A percentile compares a stretch with the other conserved stretches of the same genome.
Evolutionary conservation across 2,888 invertebrate genomes (phyloP).

Genomic region (Chymomyza caudatula): DNA sequence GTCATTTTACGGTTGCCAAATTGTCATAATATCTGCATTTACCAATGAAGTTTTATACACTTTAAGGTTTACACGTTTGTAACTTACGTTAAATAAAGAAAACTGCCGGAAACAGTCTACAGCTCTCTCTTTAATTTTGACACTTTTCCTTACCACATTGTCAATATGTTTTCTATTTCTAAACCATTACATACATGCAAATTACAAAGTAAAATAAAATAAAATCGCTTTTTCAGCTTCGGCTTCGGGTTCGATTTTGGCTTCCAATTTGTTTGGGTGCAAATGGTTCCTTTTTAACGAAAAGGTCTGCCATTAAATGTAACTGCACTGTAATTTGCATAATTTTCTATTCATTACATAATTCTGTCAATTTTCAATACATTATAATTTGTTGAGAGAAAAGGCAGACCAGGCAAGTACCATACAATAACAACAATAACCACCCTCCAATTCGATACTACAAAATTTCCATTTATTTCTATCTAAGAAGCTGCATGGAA

Average conservation of each 20-base stretch:
- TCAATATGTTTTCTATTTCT: background rate
- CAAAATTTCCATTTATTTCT: conserved; percentile 19
- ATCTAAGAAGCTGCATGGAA: conserved; percentile 11
- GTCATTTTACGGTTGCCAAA: no score
- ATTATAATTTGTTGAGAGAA: conserved; percentile 71
- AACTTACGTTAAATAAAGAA: no score
- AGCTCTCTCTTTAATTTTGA: background rate
- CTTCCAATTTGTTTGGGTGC: background rate
- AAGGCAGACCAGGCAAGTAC: conserved; percentile 12
- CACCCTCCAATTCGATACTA: conserved; percentile 1
- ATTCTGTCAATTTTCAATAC: conserved; percentile 77
- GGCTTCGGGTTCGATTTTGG: conserved; percentile 19
- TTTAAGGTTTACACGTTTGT: no score
- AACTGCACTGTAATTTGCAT: conserved; percentile 76
- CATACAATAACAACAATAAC: conserved; percentile 1
- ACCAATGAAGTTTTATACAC: no score
- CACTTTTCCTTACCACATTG: background rate
- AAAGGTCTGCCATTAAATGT: conserved; percentile 74
- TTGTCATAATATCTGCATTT: no score
- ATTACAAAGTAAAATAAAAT: background rate
- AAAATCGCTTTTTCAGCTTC: conserved; percentile 5
- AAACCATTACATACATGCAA: background rate
- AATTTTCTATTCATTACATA: conserved; percentile 77
- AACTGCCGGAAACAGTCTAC: conserved; percentile 10
- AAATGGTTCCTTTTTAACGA: conserved; percentile 13